These are phyloP conservation scores for Aphelocoma californica DNA, from an alignment of 2,797 vertebrate species.

Conservation along the genomic window DNA sequence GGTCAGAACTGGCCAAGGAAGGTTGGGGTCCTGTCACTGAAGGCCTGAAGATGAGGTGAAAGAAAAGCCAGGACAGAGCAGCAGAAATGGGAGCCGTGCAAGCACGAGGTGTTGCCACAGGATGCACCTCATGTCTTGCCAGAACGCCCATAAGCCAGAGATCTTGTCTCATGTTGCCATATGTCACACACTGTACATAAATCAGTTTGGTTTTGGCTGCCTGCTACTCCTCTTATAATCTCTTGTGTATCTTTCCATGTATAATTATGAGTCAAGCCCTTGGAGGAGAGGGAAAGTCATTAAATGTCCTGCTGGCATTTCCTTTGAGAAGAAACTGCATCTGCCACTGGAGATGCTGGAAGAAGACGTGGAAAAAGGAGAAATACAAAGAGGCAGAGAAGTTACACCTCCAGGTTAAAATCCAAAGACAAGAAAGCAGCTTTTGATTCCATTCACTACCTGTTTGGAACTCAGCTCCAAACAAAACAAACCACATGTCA, in stretches of 20 bases:
- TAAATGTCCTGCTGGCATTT: not conserved
- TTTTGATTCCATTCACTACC: not conserved
- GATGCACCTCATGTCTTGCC: not conserved
- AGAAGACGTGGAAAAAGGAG: not conserved
- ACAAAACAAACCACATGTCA: not conserved
- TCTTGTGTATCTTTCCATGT: not conserved
- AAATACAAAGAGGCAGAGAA: not conserved
- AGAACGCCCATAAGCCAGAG: slow-evolving; percentile 33
- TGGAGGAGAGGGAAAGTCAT: not conserved
- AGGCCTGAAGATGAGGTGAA: not conserved
- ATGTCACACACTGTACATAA: slow-evolving; percentile 23
- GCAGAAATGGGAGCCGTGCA: not conserved
- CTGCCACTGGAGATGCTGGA: not conserved
- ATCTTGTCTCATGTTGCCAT: slow-evolving; percentile 40
- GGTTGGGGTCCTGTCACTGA: not conserved
- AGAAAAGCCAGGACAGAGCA: not conserved
- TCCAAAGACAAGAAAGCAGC: not conserved
- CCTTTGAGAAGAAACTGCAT: not conserved
- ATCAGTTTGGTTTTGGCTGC: slow-evolving; percentile 41
- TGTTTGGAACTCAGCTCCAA: not conserved
- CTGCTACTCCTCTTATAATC: not conserved
- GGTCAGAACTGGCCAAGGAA: not conserved
- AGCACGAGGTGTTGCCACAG: not conserved
- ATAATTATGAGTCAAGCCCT: slow-evolving; percentile 3
- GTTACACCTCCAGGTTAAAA: not conserved